A percentile compares a stretch with the other conserved stretches of the same genome.
phyloP scores from a whole-genome alignment of 2,113 vertebrate species.

The Mionectes macconnelli region DNA sequence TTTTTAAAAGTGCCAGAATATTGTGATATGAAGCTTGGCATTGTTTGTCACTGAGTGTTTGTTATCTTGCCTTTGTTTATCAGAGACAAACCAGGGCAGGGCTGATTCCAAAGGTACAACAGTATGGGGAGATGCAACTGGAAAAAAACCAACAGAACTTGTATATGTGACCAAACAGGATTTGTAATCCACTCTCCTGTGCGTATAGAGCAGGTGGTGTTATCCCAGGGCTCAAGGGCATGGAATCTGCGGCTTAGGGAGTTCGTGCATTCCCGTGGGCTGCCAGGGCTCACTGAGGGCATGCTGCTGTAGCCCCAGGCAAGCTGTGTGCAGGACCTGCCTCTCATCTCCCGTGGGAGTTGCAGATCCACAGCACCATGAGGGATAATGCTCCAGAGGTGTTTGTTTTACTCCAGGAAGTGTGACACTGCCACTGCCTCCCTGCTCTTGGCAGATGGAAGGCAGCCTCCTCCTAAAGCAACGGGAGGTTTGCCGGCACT shows the following conservation, averaged over 20 bases:
- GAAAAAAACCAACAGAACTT: not conserved
- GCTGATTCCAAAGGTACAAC: not conserved
- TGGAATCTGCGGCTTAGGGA: not conserved
- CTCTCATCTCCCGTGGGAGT: rapidly evolving
- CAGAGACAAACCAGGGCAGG: too few relatives aligned
- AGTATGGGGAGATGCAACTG: not conserved
- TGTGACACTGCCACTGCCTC: not conserved
- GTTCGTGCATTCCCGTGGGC: not conserved
- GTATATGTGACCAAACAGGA: rapidly evolving
- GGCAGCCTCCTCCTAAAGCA: rapidly evolving
- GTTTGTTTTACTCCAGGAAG: not conserved
- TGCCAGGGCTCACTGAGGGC: not conserved
- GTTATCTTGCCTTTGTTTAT: not conserved
- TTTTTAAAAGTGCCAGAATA: not conserved
- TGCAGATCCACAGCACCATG: not conserved
- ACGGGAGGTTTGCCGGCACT: not conserved
- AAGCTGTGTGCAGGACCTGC: not conserved
- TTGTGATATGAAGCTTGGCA: too few relatives aligned
- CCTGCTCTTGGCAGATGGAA: not conserved
- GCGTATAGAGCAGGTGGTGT: not conserved
- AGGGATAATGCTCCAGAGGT: rapidly evolving
- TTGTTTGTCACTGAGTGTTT: not conserved
- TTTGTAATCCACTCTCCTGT: not conserved
- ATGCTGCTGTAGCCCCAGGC: not conserved
- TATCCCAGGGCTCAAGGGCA: not conserved